These are phyloP conservation scores for Psephotus haematonotus DNA, from an alignment of 2,113 vertebrate genomes.

Conservation along the genomic window DNA sequence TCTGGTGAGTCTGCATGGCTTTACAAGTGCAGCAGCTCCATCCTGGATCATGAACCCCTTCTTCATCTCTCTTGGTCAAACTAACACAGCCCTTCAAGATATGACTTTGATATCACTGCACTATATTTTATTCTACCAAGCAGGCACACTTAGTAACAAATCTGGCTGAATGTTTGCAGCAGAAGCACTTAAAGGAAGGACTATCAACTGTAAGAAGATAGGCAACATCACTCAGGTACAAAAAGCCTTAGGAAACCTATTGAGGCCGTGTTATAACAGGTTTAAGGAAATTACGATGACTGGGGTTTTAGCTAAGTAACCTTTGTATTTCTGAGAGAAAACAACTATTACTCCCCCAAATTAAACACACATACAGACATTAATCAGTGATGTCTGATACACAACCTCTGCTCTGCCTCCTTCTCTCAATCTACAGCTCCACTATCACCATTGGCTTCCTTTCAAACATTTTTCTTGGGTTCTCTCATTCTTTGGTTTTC, in stretches of 20 bases:
- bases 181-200: not conserved
- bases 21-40: not conserved
- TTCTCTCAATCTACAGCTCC: not conserved
- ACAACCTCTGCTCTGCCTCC: not conserved
- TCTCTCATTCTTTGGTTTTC: not conserved
- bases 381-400: not conserved
- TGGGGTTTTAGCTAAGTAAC: not conserved
- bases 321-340: not conserved
- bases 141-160: not conserved
- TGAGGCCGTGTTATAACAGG: not conserved
- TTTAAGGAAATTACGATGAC: not conserved
- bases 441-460: not conserved
- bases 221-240: not conserved
- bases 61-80: not conserved
- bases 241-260: not conserved
- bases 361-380: not conserved
- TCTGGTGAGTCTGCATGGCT: not conserved
- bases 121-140: not conserved
- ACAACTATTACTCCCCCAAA: not conserved
- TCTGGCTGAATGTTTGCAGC: not conserved
- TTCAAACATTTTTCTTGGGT: not conserved
- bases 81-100: not conserved
- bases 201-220: not conserved
- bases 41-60: not conserved
- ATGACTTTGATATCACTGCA: not conserved